A percentile compares a stretch with the other conserved stretches of the same genome.
Evolutionary conservation across 1,140 invertebrate species (phyloP).

Genomic region (Drosophila repleta): DNA sequence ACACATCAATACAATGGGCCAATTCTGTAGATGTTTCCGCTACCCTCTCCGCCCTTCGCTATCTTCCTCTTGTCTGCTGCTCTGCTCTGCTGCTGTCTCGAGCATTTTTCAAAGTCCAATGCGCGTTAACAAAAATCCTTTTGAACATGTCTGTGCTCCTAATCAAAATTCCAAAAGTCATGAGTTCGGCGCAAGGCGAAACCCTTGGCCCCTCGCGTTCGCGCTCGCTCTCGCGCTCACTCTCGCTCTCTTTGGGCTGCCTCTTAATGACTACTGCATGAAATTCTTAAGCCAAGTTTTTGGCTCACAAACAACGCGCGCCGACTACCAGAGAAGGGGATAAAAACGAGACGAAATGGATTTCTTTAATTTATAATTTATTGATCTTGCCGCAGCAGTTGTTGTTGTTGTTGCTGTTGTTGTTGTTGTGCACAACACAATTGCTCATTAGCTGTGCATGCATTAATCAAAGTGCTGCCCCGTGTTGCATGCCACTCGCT

Average conservation of each 20-base stretch:
- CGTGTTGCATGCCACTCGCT: conserved; percentile 27
- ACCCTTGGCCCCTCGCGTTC: neutral
- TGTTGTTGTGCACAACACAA: conserved; percentile 43
- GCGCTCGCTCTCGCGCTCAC: neutral
- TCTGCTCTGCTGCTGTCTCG: conserved; percentile 3
- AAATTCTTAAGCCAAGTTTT: conserved; percentile 72
- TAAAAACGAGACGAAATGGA: conserved; percentile 55
- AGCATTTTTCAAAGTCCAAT: conserved; percentile 78
- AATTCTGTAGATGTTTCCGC: conserved; percentile 30
- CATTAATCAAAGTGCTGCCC: conserved; percentile 65
- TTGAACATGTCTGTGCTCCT: conserved; percentile 81
- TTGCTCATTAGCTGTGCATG: conserved; percentile 71
- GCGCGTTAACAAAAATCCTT: conserved; percentile 82
- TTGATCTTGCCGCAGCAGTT: conserved; percentile 69
- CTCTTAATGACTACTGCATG: conserved; percentile 74
- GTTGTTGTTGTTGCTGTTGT: neutral
- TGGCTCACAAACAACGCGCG: conserved; percentile 45
- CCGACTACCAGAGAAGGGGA: neutral
- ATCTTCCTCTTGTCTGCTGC: neutral
- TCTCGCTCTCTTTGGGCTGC: conserved; percentile 8
- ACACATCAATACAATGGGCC: conserved; percentile 77
- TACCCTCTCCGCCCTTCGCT: conserved; percentile 6
- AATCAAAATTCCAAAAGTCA: conserved; percentile 82
- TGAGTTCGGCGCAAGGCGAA: conserved; percentile 60
- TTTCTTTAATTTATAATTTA: conserved; percentile 83